A percentile compares a stretch with the other conserved stretches of the same genome.
phyloP scores from a whole-genome alignment of 1,140 invertebrate species.

The Polypedilum pembai region DNA sequence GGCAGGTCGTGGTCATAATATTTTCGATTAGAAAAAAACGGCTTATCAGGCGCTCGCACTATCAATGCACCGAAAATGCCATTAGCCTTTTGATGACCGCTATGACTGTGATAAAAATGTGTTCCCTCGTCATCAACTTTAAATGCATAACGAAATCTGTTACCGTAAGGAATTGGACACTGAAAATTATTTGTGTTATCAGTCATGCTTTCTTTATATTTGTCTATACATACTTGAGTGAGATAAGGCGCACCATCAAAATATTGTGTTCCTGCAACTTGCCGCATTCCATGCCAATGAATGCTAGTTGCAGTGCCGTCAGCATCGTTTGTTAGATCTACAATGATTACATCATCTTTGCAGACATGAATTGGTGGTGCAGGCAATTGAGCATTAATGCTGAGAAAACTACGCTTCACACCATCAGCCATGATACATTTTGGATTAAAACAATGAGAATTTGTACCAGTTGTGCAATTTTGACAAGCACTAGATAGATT shows the following conservation, averaged over 20 bases:
- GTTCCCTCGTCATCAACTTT: conserved; percentile 61
- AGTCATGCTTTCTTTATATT: background rate
- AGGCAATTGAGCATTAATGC: conserved; percentile 53
- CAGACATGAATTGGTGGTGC: conserved; percentile 55
- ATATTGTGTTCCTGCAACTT: background rate
- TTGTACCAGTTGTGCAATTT: background rate
- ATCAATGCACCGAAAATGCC: conserved; percentile 73
- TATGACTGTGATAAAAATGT: conserved; percentile 67
- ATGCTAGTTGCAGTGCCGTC: conserved; percentile 46
- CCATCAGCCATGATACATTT: conserved; percentile 56
- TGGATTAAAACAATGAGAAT: conserved; percentile 43
- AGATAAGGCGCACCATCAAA: conserved; percentile 10
- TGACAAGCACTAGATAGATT: background rate
- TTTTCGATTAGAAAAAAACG: conserved; percentile 53
- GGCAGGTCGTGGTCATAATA: conserved; percentile 71
- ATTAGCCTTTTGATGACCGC: conserved; percentile 63
- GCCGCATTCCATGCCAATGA: conserved; percentile 41
- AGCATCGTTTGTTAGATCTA: conserved; percentile 51
- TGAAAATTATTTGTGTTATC: conserved; percentile 44
- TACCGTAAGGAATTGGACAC: conserved; percentile 71
- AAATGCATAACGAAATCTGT: conserved; percentile 76
- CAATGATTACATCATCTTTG: conserved; percentile 49
- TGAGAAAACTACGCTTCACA: conserved; percentile 45
- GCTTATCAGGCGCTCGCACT: conserved; percentile 61
- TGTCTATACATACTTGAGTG: background rate